Percentiles rank a stretch among this genome's conserved stretches.
phyloP scores from a whole-genome alignment of 1,140 invertebrate species.

The Trissolcus basalis region DNA sequence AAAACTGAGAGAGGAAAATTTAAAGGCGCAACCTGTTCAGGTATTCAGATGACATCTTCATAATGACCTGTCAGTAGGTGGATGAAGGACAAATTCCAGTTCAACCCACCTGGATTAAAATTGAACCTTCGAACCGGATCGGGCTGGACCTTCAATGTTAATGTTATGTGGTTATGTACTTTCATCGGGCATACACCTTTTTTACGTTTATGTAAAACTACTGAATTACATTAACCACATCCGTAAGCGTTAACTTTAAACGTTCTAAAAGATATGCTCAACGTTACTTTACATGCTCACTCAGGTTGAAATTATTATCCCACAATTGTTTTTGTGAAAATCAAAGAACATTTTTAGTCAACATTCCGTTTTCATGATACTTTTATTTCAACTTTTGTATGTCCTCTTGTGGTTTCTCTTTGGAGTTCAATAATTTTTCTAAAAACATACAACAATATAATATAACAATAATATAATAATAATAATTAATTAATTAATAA shows the following conservation, averaged over 20 bases:
- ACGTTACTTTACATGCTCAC: too few relatives aligned
- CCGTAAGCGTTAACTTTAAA: background rate
- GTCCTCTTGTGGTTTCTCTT: too few relatives aligned
- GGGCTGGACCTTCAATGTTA: slow-evolving; percentile 19
- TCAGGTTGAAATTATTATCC: background rate
- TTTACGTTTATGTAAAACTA: slow-evolving; percentile 9
- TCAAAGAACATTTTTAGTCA: too few relatives aligned
- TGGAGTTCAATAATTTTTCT: too few relatives aligned
- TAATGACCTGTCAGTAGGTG: slow-evolving; percentile 19
- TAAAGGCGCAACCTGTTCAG: background rate
- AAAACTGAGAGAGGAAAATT: too few relatives aligned
- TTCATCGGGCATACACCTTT: slow-evolving; percentile 10
- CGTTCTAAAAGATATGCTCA: background rate
- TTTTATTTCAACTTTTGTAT: too few relatives aligned
- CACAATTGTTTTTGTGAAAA: background rate
- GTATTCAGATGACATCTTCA: slow-evolving; percentile 14
- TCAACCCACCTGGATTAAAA: slow-evolving; percentile 32
- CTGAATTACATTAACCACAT: slow-evolving; percentile 24
- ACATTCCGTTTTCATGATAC: too few relatives aligned
- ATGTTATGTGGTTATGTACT: background rate
- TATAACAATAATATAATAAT: too few relatives aligned
- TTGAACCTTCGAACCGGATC: slow-evolving; percentile 37
- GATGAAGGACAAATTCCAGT: slow-evolving; percentile 40
- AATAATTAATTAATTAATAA: too few relatives aligned
- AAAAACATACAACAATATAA: too few relatives aligned